Base-by-base conservation (phyloP, 2,113 vertebrate species). In the Catharus minimus region DNA sequence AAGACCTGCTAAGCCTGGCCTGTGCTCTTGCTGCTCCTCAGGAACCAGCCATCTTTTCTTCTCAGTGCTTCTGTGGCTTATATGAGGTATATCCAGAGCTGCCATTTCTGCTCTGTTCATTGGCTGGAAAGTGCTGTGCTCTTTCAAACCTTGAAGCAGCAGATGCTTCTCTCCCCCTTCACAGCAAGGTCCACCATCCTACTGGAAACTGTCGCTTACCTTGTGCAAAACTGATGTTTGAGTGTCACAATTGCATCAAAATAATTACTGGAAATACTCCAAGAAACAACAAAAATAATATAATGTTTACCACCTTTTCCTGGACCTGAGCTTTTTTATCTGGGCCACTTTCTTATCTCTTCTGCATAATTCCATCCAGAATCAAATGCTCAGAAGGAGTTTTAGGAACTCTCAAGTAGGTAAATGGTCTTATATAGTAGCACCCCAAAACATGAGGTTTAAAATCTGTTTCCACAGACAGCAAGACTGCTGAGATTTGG, bases 161-260 rank as follows among this genome's bases (percentile, higher is more conserved):
- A 56, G 43, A 15, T 74, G 44, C n/a, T 71, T 83, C 20, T 68
- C 11, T 82, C 5, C 14, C 28, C 9, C 10, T 69, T 86, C 15
- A 16, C 38, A 24, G 26, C 9, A n/a, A 50, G 26, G 26, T 68
- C 55, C 38, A 21, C 57, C 15, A 33, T 32, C 43, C 47, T 85
- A 3, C 16, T 60, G 36, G 19, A 81, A 87, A 44, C 47, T 61
- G 19, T 1, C 12, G 1, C 33, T 41, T 36, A 8, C 32, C 24
- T 32, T 38, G 18, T 43, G 14, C 17, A 38, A 77, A 93, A 86
- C 43, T 0, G 0, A 20, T 3, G 0, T 52, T 68, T 58, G n/a
- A 82, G 5, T 7, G 15, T 41, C 1, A 1, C 15, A 74, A 22
- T 91, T 69, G 27, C 33, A 47, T 22, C 6, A 15, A 73, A 80